Evolutionary conservation across 2,888 invertebrate genomes (phyloP).

Genomic region (Pyrrhosoma nymphula): DNA sequence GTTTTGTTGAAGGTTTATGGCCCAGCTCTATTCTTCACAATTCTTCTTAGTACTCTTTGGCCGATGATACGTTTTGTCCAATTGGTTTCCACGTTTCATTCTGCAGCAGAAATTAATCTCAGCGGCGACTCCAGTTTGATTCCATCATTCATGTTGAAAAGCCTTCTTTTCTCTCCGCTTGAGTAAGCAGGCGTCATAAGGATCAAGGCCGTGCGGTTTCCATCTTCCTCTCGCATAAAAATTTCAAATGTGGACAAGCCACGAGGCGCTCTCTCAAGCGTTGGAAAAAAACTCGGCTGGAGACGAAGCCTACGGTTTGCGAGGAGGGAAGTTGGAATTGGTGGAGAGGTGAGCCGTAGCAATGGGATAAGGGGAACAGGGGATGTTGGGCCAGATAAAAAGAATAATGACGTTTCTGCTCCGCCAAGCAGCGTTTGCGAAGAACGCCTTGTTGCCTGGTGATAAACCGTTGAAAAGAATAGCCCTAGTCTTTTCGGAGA

Average conservation of each 20-base stretch:
- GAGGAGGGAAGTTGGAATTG: background rate
- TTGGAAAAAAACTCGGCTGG: background rate
- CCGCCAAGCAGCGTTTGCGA: constrained; percentile 9
- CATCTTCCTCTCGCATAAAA: background rate
- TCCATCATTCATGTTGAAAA: background rate
- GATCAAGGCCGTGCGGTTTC: background rate
- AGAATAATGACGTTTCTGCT: constrained; percentile 21
- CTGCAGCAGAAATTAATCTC: background rate
- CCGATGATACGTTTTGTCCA: too few species aligned
- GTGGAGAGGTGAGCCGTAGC: background rate
- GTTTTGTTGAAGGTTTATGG: too few species aligned
- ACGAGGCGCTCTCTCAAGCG: background rate
- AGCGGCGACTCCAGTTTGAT: background rate
- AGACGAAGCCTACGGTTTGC: background rate
- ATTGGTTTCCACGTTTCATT: background rate
- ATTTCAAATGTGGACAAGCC: background rate
- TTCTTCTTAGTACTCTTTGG: too few species aligned
- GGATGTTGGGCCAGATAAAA: background rate
- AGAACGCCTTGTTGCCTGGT: constrained; percentile 28
- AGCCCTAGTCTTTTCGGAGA: background rate
- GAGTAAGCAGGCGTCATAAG: background rate
- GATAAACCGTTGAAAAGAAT: constrained; percentile 27
- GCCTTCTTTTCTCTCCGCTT: background rate
- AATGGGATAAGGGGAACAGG: background rate
- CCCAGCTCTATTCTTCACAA: too few species aligned